Evolutionary conservation across 2,797 vertebrate species (phyloP), one percentile per base, ranked within the genome.

Genomic region (Muraenolepis orangiensis): DNA sequence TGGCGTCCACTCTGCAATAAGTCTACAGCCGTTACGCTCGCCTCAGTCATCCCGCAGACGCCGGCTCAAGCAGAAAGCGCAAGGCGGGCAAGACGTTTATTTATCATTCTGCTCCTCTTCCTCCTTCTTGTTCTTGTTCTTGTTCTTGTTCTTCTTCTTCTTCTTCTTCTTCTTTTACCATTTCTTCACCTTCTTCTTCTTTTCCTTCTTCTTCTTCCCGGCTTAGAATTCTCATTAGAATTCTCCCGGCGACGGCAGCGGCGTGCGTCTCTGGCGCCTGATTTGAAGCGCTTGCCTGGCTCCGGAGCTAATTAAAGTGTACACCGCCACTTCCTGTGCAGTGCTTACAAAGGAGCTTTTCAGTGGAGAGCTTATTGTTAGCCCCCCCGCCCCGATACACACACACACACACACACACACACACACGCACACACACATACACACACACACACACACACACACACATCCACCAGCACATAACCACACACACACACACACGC

Each of bases 261-360:
- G 6, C 51, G 51, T 57, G 3, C 51, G 12, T 64, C 20, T 23
- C n/a, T 80, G 72, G 80, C 77, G 70, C 80, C 79, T 84, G 84
- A 88, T 86, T 85, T 83, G 72, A 85, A 83, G 77, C 72, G 84
- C 80, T 86, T 74, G 73, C 85, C 80, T 80, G 74, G 78, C 82
- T 89, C 84, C 85, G n/a, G 0, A 81, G 75, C 74, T 88, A 87
- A 90, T 91, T 87, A 87, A 83, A 81, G 70, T 18, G 26, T 78
- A 81, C 81, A 69, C 76, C 67, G 6, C 51, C 80, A 74, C 75
- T 79, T 81, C 79, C 77, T 38, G 74, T 81, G 72, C 80, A 74
- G 76, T 76, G 78, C 84, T 84, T 82, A 90, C 85, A 86, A 86
- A 86, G 78, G 69, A 51, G 23, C 26, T n/a, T 72, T 82, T 80